Percentiles rank a stretch among this genome's conserved stretches.
phyloP scores from a whole-genome alignment of 2,888 invertebrate genomes.

The Coelopa pilipes region DNA sequence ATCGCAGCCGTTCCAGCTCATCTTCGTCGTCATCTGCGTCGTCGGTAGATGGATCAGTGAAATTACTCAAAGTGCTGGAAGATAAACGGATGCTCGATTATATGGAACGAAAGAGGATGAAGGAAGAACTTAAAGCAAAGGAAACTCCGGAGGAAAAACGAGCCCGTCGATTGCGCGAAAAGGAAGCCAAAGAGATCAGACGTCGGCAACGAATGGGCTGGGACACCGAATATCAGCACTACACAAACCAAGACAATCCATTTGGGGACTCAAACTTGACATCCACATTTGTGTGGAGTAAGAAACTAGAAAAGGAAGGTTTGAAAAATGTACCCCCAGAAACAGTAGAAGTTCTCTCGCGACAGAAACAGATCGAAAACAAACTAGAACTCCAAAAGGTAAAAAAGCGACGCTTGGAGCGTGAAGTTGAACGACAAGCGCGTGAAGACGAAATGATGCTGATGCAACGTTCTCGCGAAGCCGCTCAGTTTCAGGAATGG shows the following conservation, averaged over 20 bases:
- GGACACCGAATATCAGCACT: slow-evolving; percentile 96
- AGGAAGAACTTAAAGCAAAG: slow-evolving; percentile 83
- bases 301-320: slow-evolving; percentile 95
- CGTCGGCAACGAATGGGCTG: slow-evolving; percentile 95
- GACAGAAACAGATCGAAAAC: slow-evolving; percentile 91
- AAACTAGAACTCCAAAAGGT: slow-evolving; percentile 93
- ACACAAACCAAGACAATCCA: slow-evolving; percentile 98
- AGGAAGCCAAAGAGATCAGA: slow-evolving; percentile 88
- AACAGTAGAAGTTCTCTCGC: slow-evolving; percentile 83
- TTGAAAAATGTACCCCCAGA: slow-evolving; percentile 79
- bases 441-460: slow-evolving; percentile 85
- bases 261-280: slow-evolving; percentile 97
- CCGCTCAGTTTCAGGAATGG: slow-evolving; percentile 93
- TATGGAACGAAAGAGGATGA: slow-evolving; percentile 75
- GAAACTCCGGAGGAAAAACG: slow-evolving; percentile 97
- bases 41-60: neutral
- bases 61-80: slow-evolving; percentile 72
- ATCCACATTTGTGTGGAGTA: slow-evolving; percentile 96
- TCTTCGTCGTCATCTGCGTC: neutral
- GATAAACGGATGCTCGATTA: slow-evolving; percentile 75
- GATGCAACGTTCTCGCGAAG: slow-evolving; percentile 88
- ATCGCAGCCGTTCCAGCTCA: neutral
- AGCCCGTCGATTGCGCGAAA: slow-evolving; percentile 84
- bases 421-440: slow-evolving; percentile 86
- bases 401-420: slow-evolving; percentile 88